Evolutionary conservation across 92 coral and sea anemone species (phyloP).

Genomic region (Pocillopora meandrina): DNA sequence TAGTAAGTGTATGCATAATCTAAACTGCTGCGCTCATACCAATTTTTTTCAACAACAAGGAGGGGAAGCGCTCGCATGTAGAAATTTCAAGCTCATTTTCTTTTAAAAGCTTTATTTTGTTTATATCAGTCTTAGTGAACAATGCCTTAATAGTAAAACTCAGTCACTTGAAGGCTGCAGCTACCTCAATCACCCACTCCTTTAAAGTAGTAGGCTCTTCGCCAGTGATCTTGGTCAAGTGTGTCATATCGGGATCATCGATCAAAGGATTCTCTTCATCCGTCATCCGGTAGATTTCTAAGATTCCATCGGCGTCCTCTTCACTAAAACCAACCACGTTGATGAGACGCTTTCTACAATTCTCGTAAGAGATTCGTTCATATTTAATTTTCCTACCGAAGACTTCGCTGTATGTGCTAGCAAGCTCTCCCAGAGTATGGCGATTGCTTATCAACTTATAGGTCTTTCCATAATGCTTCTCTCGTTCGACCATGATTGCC

Average conservation of each 20-base stretch:
- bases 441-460: conserved; percentile 70
- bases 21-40: too few relatives aligned
- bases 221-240: conserved; percentile 54
- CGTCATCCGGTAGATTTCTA: conserved; percentile 49
- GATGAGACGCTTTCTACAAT: conserved; percentile 36
- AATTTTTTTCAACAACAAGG: too few relatives aligned
- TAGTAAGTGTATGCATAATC: too few relatives aligned
- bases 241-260: conserved; percentile 34
- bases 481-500: conserved; percentile 62
- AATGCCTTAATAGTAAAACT: neutral
- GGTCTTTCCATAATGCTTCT: conserved; percentile 72
- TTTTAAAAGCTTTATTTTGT: neutral
- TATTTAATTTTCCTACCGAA: conserved; percentile 53
- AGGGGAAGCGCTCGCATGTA: too few relatives aligned
- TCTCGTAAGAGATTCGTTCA: conserved; percentile 60
- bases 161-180: conserved; percentile 25
- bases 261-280: conserved; percentile 37
- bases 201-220: conserved; percentile 55
- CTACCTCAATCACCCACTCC: conserved; percentile 51
- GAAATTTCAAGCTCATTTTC: neutral
- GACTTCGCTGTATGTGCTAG: conserved; percentile 45
- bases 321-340: conserved; percentile 53
- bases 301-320: conserved; percentile 52
- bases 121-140: neutral
- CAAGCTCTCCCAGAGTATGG: conserved; percentile 56